These are phyloP conservation scores for Poecile atricapillus DNA, from an alignment of 2,113 vertebrate species.

Conservation along the genomic window DNA sequence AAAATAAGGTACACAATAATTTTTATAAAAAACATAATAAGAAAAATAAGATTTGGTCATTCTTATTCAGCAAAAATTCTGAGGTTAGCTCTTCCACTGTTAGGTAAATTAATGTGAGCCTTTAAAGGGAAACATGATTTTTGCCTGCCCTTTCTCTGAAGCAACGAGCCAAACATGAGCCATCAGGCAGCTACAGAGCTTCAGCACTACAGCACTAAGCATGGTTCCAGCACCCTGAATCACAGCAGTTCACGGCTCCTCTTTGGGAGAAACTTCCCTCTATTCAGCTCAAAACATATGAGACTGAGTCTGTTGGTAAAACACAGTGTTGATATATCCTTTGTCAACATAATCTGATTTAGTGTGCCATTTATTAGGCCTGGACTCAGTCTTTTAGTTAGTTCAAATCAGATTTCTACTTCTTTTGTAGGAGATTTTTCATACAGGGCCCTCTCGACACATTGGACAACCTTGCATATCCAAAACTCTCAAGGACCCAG, in stretches of 20 bases:
- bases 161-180: background rate
- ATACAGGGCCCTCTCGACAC: background rate
- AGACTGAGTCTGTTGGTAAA: background rate
- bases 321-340: rapidly evolving
- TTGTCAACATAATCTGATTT: background rate
- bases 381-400: background rate
- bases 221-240: background rate
- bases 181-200: background rate
- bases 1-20: background rate
- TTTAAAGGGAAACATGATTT: background rate
- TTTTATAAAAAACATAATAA: background rate
- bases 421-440: background rate
- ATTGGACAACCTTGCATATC: background rate
- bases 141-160: background rate
- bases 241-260: background rate
- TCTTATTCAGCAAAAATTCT: background rate
- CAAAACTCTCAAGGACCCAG: background rate
- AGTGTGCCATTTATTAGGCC: background rate
- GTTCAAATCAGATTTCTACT: background rate
- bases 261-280: background rate
- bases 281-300: background rate
- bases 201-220: background rate
- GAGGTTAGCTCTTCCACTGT: background rate
- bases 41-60: background rate
- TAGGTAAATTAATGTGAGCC: background rate